These are phyloP conservation scores for Apogon hyalosoma DNA, from an alignment of 2,797 vertebrate species.

Conservation along the genomic window DNA sequence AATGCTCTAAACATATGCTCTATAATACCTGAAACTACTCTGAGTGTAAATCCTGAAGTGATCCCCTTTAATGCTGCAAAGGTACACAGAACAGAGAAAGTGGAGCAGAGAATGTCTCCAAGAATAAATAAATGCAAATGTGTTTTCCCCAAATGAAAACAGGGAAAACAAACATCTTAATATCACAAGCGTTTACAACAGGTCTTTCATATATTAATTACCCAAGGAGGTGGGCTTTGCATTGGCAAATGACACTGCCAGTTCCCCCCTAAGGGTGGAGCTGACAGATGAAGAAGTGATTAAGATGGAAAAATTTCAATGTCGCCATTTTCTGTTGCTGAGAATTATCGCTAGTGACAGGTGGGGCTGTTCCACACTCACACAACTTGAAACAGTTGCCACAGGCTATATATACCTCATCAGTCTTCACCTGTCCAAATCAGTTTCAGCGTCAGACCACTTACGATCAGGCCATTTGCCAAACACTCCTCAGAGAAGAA, in stretches of 20 bases:
- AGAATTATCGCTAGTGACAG: slow-evolving; percentile 79
- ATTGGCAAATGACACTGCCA: slow-evolving; percentile 72
- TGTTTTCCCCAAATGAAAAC: slow-evolving; percentile 57
- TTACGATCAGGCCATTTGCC: slow-evolving; percentile 55
- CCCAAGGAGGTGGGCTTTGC: slow-evolving; percentile 73
- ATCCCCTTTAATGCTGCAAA: slow-evolving; percentile 23
- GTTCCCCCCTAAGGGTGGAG: slow-evolving; percentile 72
- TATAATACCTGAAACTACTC: slow-evolving; percentile 2
- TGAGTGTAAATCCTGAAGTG: neutral
- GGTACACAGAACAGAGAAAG: slow-evolving; percentile 26
- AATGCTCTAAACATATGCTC: slow-evolving; percentile 3
- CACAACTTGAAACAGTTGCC: slow-evolving; percentile 83
- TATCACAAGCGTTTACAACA: slow-evolving; percentile 68
- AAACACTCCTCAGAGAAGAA: slow-evolving; percentile 40
- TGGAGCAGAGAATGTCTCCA: slow-evolving; percentile 41
- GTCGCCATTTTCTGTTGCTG: slow-evolving; percentile 71
- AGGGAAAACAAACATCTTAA: slow-evolving; percentile 60
- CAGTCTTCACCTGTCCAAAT: slow-evolving; percentile 82
- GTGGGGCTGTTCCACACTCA: slow-evolving; percentile 74
- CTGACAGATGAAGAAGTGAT: slow-evolving; percentile 81
- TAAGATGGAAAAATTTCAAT: slow-evolving; percentile 79
- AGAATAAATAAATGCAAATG: slow-evolving; percentile 69
- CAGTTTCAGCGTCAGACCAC: slow-evolving; percentile 70
- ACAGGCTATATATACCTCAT: slow-evolving; percentile 82
- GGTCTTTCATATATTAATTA: slow-evolving; percentile 80